Evolutionary conservation across 2,888 invertebrate genomes (phyloP).

Genomic region (Cheilosia vulpina): DNA sequence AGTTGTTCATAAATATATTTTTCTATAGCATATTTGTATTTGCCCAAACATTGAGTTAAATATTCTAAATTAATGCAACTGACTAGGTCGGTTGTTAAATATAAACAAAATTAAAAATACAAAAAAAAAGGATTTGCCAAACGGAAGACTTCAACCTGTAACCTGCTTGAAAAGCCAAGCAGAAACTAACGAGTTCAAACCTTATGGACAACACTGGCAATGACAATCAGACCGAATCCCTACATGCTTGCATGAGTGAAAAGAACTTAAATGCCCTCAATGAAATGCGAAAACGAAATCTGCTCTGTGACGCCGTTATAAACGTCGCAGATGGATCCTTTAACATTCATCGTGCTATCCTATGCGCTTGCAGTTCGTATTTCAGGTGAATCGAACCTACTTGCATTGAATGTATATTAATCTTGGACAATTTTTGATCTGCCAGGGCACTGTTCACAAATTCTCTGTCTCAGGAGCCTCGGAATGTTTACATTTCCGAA

Average conservation of each 20-base stretch:
- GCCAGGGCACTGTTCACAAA: constrained; percentile 59
- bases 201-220: constrained; percentile 56
- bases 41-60: constrained; percentile 16
- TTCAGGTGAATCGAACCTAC: constrained; percentile 87
- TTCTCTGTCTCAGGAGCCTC: constrained; percentile 83
- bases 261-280: constrained; percentile 93
- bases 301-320: constrained; percentile 94
- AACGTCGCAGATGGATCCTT: constrained; percentile 93
- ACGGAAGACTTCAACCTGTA: not conserved
- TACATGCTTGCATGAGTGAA: constrained; percentile 88
- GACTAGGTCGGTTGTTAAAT: constrained; percentile 23
- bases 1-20: constrained; percentile 50
- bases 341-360: constrained; percentile 93
- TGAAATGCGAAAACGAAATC: constrained; percentile 91
- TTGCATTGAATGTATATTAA: not conserved
- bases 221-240: constrained; percentile 76
- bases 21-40: constrained; percentile 30
- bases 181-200: not conserved
- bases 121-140: not conserved
- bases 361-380: constrained; percentile 95
- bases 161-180: not conserved
- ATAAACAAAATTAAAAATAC: constrained; percentile 29
- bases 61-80: constrained; percentile 51
- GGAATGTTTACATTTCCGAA: constrained; percentile 90
- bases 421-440: not conserved